Percentiles rank a stretch among this genome's conserved stretches.
Conservation (phyloP, 2,797 vertebrate genomes). For the Glyptemys insculpta region DNA sequence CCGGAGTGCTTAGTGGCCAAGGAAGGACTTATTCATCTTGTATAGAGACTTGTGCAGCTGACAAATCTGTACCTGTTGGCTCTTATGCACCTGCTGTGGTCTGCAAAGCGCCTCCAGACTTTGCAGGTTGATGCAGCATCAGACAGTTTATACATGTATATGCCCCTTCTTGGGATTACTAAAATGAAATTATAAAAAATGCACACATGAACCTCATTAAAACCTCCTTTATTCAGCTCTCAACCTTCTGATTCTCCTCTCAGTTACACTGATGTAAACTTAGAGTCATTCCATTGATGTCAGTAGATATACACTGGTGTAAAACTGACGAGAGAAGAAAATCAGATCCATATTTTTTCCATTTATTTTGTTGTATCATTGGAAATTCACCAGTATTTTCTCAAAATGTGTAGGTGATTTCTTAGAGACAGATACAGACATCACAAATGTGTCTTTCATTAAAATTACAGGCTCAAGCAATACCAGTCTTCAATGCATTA, state of each 20-base stretch:
- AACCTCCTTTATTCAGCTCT: slow-evolving; percentile 1
- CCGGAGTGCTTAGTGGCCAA: background rate
- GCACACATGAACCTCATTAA: background rate
- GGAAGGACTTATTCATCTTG: background rate
- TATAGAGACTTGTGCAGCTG: background rate
- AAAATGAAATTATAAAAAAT: background rate
- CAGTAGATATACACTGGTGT: background rate
- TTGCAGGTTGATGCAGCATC: background rate
- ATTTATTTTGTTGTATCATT: background rate
- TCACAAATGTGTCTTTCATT: background rate
- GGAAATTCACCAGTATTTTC: background rate
- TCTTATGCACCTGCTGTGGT: background rate
- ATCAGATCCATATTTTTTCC: background rate
- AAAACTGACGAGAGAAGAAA: slow-evolving; percentile 5
- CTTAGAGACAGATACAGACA: slow-evolving; percentile 1
- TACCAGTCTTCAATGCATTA: background rate
- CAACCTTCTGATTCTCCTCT: background rate
- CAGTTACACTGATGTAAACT: background rate
- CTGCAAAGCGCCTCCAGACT: background rate
- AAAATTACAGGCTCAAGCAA: background rate
- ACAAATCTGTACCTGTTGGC: background rate
- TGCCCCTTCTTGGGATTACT: background rate
- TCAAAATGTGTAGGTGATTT: slow-evolving; percentile 13
- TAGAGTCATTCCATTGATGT: background rate
- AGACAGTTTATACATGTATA: background rate